Evolutionary conservation across 2,797 vertebrate species (phyloP).

Genomic region (Acanthiza pusilla): DNA sequence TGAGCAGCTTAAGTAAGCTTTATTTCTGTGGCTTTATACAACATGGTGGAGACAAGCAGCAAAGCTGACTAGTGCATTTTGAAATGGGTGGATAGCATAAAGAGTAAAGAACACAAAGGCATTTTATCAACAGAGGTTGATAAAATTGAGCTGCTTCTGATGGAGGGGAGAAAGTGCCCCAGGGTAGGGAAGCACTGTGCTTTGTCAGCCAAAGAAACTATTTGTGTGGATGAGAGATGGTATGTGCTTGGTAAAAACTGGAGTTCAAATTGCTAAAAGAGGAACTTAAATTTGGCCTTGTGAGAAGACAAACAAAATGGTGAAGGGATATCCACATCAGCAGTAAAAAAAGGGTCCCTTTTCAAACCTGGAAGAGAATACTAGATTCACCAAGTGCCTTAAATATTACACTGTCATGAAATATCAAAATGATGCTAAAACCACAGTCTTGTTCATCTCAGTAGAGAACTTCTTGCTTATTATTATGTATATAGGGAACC

Average conservation of each 20-base stretch:
- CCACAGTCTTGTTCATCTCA: background rate
- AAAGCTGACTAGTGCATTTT: background rate
- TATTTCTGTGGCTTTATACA: background rate
- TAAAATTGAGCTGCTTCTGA: background rate
- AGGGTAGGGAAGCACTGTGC: background rate
- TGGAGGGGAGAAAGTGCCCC: background rate
- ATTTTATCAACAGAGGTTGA: background rate
- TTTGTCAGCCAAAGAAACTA: background rate
- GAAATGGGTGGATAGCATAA: background rate
- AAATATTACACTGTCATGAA: background rate
- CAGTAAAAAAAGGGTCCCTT: background rate
- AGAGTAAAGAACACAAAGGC: background rate
- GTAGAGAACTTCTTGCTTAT: background rate
- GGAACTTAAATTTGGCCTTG: background rate
- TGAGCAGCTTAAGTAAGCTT: background rate
- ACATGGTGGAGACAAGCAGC: background rate
- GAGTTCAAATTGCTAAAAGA: background rate
- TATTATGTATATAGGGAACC: background rate
- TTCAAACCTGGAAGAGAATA: background rate
- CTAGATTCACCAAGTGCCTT: background rate
- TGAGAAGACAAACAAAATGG: background rate
- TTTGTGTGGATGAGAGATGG: background rate
- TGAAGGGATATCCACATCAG: accelerated
- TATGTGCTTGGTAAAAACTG: background rate
- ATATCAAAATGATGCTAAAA: background rate